Percentiles rank a stretch among this genome's conserved stretches.
phyloP scores from a whole-genome alignment of 2,888 invertebrate species.

The Aleiodes alternator region DNA sequence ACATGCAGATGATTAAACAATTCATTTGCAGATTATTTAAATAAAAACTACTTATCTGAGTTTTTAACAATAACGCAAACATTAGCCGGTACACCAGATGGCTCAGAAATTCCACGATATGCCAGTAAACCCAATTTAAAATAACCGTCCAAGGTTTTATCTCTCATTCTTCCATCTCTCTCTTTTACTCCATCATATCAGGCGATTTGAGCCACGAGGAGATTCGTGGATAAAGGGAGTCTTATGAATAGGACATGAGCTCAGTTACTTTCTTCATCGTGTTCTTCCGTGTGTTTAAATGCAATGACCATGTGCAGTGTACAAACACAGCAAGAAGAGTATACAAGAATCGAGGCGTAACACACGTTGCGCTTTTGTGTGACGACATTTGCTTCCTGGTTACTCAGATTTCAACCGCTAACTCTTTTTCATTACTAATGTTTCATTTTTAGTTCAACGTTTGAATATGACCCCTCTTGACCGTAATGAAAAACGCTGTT shows the following conservation, averaged over 20 bases:
- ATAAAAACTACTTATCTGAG: background rate
- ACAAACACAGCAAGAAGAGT: too few species aligned
- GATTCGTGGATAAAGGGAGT: too few species aligned
- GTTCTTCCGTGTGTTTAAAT: too few species aligned
- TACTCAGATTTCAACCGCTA: constrained; percentile 25
- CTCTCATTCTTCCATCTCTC: background rate
- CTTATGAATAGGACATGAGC: too few species aligned
- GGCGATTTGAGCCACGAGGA: too few species aligned
- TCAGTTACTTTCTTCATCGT: too few species aligned
- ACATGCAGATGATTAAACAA: background rate
- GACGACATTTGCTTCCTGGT: constrained; percentile 27
- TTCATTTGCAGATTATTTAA: constrained; percentile 4
- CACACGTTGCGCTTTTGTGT: constrained; percentile 13
- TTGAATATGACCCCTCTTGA: background rate
- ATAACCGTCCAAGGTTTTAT: constrained; percentile 14
- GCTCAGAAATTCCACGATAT: constrained; percentile 5
- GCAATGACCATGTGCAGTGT: too few species aligned
- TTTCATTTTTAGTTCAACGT: background rate
- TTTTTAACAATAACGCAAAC: constrained; percentile 25
- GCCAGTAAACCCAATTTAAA: constrained; percentile 16
- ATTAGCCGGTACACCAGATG: constrained; percentile 8
- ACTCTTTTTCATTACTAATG: background rate
- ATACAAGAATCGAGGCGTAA: constrained; percentile 1
- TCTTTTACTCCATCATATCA: background rate
- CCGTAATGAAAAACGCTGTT: background rate